Conservation (phyloP, 2,888 invertebrate genomes). For the Polydrusus cervinus region DNA sequence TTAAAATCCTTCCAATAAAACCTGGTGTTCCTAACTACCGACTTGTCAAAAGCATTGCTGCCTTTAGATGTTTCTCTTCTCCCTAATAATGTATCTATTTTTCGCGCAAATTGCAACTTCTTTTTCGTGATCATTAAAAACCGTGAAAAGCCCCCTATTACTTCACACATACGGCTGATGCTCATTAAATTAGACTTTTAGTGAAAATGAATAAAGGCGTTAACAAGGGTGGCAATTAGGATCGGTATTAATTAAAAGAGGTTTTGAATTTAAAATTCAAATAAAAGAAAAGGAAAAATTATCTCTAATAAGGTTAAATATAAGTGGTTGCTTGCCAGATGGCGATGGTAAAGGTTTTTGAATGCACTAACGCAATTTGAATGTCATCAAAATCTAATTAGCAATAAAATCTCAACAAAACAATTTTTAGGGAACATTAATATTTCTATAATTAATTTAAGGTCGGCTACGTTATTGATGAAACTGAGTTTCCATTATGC, state of each 20-base stretch:
- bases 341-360: neutral
- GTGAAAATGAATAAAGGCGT: slow-evolving; percentile 43
- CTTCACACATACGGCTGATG: slow-evolving; percentile 41
- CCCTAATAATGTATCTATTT: slow-evolving; percentile 58
- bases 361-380: neutral
- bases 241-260: slow-evolving; percentile 30
- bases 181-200: slow-evolving; percentile 51
- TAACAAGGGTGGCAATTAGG: slow-evolving; percentile 48
- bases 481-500: too few relatives aligned
- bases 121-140: slow-evolving; percentile 51
- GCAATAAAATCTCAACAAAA: too few relatives aligned
- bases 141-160: slow-evolving; percentile 39
- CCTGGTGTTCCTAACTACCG: neutral
- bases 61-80: slow-evolving; percentile 33
- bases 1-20: neutral
- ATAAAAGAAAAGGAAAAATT: slow-evolving; percentile 11
- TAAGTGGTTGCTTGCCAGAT: neutral
- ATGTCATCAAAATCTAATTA: too few relatives aligned
- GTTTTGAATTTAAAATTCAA: slow-evolving; percentile 9
- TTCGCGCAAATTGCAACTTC: slow-evolving; percentile 57
- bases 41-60: slow-evolving; percentile 22
- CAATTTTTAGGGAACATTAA: too few relatives aligned
- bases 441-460: too few relatives aligned
- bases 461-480: too few relatives aligned
- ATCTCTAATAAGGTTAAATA: neutral